phyloP scores from a whole-genome alignment of 2,888 invertebrate species.

The Megalurothrips usitatus region DNA sequence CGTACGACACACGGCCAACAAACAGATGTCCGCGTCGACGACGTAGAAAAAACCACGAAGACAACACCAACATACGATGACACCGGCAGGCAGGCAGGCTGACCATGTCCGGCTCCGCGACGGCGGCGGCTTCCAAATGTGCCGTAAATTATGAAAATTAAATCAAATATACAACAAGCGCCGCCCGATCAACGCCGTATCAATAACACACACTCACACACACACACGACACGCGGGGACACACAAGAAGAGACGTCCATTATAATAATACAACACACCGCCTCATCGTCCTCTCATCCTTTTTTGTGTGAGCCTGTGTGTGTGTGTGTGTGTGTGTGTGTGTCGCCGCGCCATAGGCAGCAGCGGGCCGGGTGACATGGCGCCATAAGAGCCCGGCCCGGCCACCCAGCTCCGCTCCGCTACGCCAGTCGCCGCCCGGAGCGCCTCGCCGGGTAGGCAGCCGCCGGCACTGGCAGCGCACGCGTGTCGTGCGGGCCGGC shows the following conservation, averaged over 20 bases:
- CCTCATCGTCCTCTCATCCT: background rate
- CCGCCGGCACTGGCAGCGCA: background rate
- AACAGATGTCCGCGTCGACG: background rate
- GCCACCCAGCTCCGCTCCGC: too few relatives aligned
- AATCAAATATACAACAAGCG: constrained; percentile 8
- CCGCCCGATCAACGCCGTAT: background rate
- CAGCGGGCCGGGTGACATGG: background rate
- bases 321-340: background rate
- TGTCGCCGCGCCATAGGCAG: background rate
- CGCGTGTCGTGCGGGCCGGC: too few relatives aligned
- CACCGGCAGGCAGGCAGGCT: too few relatives aligned
- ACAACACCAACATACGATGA: background rate
- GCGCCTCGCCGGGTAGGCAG: background rate
- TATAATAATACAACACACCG: background rate
- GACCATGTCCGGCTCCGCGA: too few relatives aligned
- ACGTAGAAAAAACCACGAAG: background rate
- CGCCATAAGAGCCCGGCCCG: background rate
- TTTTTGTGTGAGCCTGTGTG: background rate
- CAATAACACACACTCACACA: background rate
- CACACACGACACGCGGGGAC: background rate
- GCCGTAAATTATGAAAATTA: constrained; percentile 18
- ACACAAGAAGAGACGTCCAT: constrained; percentile 7
- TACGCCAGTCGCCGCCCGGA: too few relatives aligned
- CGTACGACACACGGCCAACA: background rate
- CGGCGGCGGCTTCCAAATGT: too few relatives aligned